Conservation (phyloP, 2,113 vertebrate genomes). For the Dicrurus megarhynchus region DNA sequence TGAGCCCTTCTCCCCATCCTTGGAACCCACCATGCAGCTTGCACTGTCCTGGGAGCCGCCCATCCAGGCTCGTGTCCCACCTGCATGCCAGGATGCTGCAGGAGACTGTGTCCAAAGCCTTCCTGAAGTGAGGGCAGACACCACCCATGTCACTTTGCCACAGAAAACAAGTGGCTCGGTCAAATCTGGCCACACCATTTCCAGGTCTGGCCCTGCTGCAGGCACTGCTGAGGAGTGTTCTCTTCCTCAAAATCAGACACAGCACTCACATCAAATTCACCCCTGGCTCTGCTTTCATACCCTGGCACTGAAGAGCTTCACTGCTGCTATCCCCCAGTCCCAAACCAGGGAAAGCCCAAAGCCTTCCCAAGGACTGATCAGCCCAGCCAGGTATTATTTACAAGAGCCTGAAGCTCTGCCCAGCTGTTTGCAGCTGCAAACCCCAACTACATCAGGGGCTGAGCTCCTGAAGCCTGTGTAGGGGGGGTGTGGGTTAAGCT, state of each 20-base stretch:
- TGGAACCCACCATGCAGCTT: background rate
- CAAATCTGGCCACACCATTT: background rate
- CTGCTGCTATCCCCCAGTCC: background rate
- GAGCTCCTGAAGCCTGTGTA: background rate
- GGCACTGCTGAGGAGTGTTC: background rate
- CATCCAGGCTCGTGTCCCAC: background rate
- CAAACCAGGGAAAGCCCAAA: background rate
- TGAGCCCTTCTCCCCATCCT: background rate
- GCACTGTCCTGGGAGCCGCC: background rate
- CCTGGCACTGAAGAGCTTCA: background rate
- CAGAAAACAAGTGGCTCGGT: background rate
- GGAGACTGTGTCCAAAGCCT: background rate
- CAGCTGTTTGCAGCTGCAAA: conserved; percentile 7
- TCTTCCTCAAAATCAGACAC: background rate
- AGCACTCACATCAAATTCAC: background rate
- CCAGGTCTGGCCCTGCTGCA: background rate
- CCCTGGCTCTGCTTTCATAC: background rate
- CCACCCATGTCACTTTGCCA: background rate
- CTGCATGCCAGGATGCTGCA: background rate
- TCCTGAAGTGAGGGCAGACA: background rate
- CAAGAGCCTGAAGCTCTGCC: background rate
- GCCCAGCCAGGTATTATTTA: background rate
- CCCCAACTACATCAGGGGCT: background rate
- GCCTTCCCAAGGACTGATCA: background rate
- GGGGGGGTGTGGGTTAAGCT: background rate